Conservation (phyloP, 2,888 invertebrate genomes). For the Chymomyza procnemis region DNA sequence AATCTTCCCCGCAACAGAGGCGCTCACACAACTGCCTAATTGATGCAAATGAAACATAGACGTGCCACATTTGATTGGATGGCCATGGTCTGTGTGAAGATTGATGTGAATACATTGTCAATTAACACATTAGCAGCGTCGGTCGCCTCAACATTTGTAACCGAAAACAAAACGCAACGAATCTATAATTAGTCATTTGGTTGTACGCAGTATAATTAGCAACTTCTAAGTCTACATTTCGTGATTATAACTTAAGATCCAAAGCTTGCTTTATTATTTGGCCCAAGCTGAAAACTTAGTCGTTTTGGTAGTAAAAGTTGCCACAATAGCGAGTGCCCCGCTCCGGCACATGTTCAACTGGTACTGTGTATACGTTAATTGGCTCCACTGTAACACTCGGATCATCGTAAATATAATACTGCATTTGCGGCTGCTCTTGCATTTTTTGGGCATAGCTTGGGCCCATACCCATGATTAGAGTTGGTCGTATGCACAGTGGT, state of each 20-base stretch:
- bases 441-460: neutral
- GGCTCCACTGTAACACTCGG: neutral
- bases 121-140: conserved; percentile 1
- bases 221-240: neutral
- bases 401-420: too few relatives aligned
- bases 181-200: neutral
- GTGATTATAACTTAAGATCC: neutral
- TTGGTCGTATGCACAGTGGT: conserved; percentile 43
- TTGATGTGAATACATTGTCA: neutral
- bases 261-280: conserved; percentile 2
- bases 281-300: neutral
- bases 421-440: conserved; percentile 2
- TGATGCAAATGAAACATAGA: neutral
- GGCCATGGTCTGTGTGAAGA: neutral
- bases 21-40: neutral
- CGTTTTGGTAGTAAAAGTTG: conserved; percentile 47
- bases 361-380: conserved; percentile 35
- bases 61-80: neutral
- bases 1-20: neutral
- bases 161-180: neutral
- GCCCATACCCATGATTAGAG: conserved; percentile 31
- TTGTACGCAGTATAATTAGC: neutral
- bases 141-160: neutral
- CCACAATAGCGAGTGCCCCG: conserved; percentile 41
- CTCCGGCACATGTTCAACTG: conserved; percentile 21